Percentiles rank a stretch among this genome's conserved stretches.
Conservation (phyloP, 2,113 vertebrate species). For the Anarrhichthys ocellatus region DNA sequence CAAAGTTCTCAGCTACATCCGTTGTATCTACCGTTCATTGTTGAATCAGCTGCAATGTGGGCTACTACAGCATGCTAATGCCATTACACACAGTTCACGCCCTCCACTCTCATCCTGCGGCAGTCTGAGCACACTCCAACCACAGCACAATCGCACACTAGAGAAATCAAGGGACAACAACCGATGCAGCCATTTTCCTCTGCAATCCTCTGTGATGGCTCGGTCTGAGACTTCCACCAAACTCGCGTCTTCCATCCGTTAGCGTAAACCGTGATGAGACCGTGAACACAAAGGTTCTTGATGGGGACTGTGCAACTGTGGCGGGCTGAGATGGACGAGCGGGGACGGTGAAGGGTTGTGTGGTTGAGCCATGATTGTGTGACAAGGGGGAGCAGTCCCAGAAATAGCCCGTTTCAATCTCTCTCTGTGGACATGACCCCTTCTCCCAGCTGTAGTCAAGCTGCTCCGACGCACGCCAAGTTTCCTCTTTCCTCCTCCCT, state of each 20-base stretch:
- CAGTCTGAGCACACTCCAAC: constrained; percentile 42
- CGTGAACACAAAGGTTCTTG: constrained; percentile 51
- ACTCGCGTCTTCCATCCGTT: constrained; percentile 47
- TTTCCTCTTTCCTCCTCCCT: constrained; percentile 70
- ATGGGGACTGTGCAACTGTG: constrained; percentile 48
- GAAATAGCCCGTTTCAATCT: constrained; percentile 80
- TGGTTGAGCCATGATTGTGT: constrained; percentile 79
- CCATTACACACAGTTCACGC: constrained; percentile 44
- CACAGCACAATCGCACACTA: constrained; percentile 43
- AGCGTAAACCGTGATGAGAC: constrained; percentile 49
- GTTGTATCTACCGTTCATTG: constrained; percentile 20
- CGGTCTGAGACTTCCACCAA: constrained; percentile 53
- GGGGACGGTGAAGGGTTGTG: constrained; percentile 71
- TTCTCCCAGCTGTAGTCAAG: constrained; percentile 76
- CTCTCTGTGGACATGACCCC: constrained; percentile 79
- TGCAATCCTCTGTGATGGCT: constrained; percentile 38
- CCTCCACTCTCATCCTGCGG: constrained; percentile 45
- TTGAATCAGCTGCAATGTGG: constrained; percentile 25
- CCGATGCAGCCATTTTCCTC: constrained; percentile 72
- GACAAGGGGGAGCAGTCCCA: constrained; percentile 68
- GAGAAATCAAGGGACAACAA: constrained; percentile 60
- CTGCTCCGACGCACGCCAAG: constrained; percentile 71
- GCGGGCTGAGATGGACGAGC: constrained; percentile 68
- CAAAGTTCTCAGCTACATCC: background rate
- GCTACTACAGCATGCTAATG: constrained; percentile 45